Conservation (phyloP, 2,113 vertebrate genomes). For the Coturnix japonica region DNA sequence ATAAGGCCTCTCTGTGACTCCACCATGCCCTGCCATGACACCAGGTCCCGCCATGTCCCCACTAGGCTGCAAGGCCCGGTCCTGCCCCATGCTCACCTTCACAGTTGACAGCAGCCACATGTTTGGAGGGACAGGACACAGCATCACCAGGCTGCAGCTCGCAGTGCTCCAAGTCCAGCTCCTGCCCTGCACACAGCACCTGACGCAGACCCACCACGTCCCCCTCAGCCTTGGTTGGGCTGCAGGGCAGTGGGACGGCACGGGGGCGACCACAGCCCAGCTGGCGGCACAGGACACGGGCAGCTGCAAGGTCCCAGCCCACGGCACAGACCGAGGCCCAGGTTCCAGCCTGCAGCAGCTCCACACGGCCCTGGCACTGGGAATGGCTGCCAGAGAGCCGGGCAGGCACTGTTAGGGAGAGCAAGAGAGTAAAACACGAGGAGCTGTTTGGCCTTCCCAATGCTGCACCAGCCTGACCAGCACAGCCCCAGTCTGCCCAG, state of each 20-base stretch:
- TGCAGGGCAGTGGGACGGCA: neutral
- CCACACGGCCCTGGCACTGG: neutral
- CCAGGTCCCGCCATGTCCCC: too few species aligned
- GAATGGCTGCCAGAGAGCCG: neutral
- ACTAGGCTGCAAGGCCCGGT: too few species aligned
- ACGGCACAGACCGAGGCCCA: neutral
- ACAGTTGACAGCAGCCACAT: rapidly evolving
- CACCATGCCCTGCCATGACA: too few species aligned
- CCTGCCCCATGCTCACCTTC: neutral
- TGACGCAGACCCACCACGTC: rapidly evolving
- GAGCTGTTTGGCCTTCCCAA: neutral
- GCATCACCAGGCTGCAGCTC: neutral
- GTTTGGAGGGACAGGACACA: rapidly evolving
- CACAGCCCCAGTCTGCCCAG: too few species aligned
- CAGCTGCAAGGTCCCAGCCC: neutral
- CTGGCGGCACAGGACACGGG: neutral
- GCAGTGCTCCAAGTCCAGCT: neutral
- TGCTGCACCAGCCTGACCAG: neutral
- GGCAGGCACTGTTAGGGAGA: neutral
- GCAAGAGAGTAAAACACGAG: too few species aligned
- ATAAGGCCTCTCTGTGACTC: too few species aligned
- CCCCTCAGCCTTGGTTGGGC: neutral
- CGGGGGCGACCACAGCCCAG: neutral
- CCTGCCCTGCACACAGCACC: neutral
- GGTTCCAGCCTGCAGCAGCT: neutral